Evolutionary conservation across 2,888 invertebrate genomes (phyloP).

Genomic region (Aphidoletes aphidimyza): DNA sequence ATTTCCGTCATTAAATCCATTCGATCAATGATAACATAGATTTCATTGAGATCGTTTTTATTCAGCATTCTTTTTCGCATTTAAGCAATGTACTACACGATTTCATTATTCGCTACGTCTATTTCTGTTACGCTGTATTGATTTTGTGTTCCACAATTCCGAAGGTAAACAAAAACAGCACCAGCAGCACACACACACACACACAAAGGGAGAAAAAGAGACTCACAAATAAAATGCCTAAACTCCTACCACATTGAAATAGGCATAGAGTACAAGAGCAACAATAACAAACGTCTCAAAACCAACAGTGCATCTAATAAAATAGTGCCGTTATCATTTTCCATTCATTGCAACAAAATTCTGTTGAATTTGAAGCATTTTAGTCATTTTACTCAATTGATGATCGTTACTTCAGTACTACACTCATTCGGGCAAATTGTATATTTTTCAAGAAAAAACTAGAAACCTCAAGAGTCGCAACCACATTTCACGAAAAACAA

Average conservation of each 20-base stretch:
- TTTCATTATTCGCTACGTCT: background rate
- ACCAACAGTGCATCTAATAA: conserved; percentile 6
- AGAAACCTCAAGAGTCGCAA: too few relatives aligned
- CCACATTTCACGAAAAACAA: too few relatives aligned
- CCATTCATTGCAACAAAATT: conserved; percentile 26
- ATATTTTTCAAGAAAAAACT: background rate
- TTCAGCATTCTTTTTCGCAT: background rate
- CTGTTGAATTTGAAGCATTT: background rate
- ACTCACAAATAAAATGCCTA: background rate
- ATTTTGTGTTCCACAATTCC: conserved; percentile 19
- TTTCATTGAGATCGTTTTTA: background rate
- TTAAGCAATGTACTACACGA: background rate
- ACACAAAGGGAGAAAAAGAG: too few relatives aligned
- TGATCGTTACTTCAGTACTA: background rate
- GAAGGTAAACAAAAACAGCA: background rate
- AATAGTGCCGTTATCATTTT: background rate
- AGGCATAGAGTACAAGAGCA: background rate
- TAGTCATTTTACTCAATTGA: background rate
- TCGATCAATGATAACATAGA: conserved; percentile 9
- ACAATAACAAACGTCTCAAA: background rate
- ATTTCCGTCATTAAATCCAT: conserved; percentile 18
- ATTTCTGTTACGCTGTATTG: conserved; percentile 50
- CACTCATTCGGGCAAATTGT: too few relatives aligned
- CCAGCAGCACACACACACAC: background rate
- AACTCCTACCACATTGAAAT: background rate